Conservation (phyloP, 2,113 vertebrate species). For the Cranoglanis bouderius region DNA sequence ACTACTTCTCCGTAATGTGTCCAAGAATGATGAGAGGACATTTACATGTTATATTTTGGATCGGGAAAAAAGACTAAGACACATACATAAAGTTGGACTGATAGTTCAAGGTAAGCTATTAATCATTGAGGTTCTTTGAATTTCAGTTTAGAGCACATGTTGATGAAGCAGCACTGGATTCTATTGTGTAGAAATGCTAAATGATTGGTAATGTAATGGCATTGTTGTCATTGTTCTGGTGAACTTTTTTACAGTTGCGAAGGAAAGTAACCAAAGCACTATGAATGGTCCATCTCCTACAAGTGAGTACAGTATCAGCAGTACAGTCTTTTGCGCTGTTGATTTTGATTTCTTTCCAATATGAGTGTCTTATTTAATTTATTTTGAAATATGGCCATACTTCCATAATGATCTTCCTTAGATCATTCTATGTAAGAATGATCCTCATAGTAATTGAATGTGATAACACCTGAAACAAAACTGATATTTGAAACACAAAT, state of each 20-base stretch:
- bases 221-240: neutral
- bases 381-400: neutral
- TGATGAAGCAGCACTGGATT: neutral
- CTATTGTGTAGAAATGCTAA: neutral
- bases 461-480: neutral
- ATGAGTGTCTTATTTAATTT: neutral
- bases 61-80: fast-evolving
- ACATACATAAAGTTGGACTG: neutral
- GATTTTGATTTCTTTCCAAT: neutral
- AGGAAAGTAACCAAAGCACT: too few relatives aligned
- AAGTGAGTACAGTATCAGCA: conserved; percentile 7
- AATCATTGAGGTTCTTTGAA: neutral
- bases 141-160: neutral
- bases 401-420: neutral
- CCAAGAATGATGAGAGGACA: fast-evolving
- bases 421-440: neutral
- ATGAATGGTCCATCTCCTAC: neutral
- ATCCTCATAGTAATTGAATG: neutral
- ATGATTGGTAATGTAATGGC: neutral
- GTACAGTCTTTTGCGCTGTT: neutral
- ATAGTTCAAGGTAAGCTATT: conserved; percentile 9
- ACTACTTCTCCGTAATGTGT: conserved; percentile 38
- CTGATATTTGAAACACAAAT: neutral
- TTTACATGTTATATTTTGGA: conserved; percentile 20
- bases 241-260: neutral